Evolutionary conservation across 1,140 invertebrate species (phyloP), one percentile per base, ranked within the genome.

Genomic region (Tetramorium simillimum): DNA sequence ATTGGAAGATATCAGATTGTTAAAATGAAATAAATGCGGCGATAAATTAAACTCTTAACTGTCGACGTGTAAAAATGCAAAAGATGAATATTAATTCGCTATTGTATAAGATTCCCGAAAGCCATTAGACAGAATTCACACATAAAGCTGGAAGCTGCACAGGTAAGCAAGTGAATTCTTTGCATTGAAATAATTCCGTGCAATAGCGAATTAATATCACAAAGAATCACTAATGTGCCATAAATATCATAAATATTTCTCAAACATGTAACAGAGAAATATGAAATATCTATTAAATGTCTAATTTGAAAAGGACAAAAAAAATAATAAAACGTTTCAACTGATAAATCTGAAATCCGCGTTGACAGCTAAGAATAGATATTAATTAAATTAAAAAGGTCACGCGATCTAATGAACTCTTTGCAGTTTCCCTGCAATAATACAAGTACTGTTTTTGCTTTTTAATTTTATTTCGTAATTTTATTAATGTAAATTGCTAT

Each of bases 151-250:
- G 40, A 75, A 84, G 53, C 40, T 75, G 40, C 24, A 75, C 69
- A 75, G 80, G 80, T 84, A 84, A 84, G 80, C 7, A 28, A 82
- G 67, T 82, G 67, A 72, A 60, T 84, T 75, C 18, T 75, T 84
- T 37, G 18, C 53, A 75, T 9, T 56, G 6, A 69, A 56, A 70
- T 81, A 70, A 51, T 18, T 65, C 46, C 43, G 3, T 46, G 53
- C 51, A 84, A 75, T 62, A 49, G 53, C 53, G 28, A 37, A 75
- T 16, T 60, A 82, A 56, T 51, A 67, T n/a, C 37, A 24, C 21
- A 70, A 53, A 18, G 65, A 12, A 33, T 33, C 16, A 16, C 9
- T 33, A 46, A 14, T 33, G 43, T 43, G 33, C 33, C 63, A 40
- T 18, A 63, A 43, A 12, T 28, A 43, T 43, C 65, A 40, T 58